Evolutionary conservation across 2,113 vertebrate genomes (phyloP).

Genomic region (Daboia siamensis): DNA sequence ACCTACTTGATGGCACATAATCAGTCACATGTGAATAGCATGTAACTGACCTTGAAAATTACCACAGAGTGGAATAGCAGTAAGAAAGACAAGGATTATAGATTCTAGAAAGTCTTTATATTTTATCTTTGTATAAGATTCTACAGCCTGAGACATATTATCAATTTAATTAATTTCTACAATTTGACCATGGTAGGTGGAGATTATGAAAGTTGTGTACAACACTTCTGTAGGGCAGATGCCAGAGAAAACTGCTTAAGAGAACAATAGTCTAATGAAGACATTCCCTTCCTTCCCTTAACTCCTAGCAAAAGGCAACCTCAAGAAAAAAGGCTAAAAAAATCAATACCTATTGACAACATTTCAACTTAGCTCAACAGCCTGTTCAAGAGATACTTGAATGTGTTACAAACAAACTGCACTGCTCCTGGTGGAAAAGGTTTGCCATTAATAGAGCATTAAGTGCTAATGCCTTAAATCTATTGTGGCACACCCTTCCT

Average conservation of each 20-base stretch:
- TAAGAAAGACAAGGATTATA: not conserved
- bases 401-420: not conserved
- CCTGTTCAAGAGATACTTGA: not conserved
- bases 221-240: not conserved
- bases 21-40: not conserved
- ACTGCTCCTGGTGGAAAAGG: not conserved
- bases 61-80: not conserved
- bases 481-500: not conserved
- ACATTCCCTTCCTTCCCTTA: not conserved
- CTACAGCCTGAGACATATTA: not conserved
- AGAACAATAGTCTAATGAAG: not conserved
- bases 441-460: not conserved
- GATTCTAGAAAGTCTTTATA: not conserved
- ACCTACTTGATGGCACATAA: not conserved
- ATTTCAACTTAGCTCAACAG: not conserved
- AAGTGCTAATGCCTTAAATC: not conserved
- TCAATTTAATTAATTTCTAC: not conserved
- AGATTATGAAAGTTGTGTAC: not conserved
- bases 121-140: not conserved
- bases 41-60: not conserved
- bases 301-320: not conserved
- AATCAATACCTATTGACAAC: not conserved
- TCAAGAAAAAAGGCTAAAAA: not conserved
- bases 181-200: not conserved
- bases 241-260: not conserved